Base-by-base conservation (phyloP, 1,140 invertebrate species). In the Saccostrea echinata region DNA sequence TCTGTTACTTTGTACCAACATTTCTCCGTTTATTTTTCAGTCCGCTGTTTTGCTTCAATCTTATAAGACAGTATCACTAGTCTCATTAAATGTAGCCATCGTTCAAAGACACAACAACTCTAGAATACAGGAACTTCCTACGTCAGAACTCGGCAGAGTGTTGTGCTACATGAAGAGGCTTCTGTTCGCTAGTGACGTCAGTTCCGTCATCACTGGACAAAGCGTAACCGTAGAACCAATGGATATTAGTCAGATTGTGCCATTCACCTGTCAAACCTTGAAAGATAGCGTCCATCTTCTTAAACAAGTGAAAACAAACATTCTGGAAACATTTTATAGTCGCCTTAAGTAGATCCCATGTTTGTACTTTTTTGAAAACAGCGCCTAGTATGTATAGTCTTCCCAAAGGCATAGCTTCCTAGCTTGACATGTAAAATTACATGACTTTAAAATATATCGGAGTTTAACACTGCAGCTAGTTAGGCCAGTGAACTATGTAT, bases 291-390 rank as follows among this genome's bases (percentile, higher is more conserved):
- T 76, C 30, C 68, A 76, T 76, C 27, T 76, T 33, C 13, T 76
- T 33, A 76, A 33, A 76, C 68, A 76, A 76, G 68, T 76, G 27
- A 76, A 76, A 33, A 30, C 68, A 27, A 18, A 76, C 68, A 76
- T 76, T 13, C 27, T 76, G 30, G 68, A 76, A 76, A 76, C 68
- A 33, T 76, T 76, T 33, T 76, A 76, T 27, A 76, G 68, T 76
- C 68, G 68, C 9, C 30, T 33, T 13, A 76, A 27, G 13, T 76
- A 13, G 33, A 76, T 30, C 2, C 27, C 1, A 61, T 43, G 9
- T 43, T 43, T 43, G 4, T 43, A 43, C 6, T 2, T 4, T 43
- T 9, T 43, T 43, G 6, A 43, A 8, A 4, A 43, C 43, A 43
- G 43, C 35, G 6, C 6, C 6, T 43, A 43, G 2, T 3, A 6